These are phyloP conservation scores for Orius laevigatus DNA, from an alignment of 1,140 invertebrate species.

Conservation along the genomic window DNA sequence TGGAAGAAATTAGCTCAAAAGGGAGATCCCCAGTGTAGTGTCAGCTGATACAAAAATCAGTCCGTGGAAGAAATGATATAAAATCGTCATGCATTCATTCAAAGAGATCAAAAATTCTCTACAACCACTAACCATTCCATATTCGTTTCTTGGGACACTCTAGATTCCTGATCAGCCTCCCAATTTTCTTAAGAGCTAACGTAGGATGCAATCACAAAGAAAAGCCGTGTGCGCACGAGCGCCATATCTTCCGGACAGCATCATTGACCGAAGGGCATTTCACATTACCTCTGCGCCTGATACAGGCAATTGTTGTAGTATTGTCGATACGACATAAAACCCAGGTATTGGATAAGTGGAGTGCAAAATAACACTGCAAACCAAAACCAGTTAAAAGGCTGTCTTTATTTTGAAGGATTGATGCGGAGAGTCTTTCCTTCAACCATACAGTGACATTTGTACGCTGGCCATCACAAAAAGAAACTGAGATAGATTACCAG, in stretches of 20 bases:
- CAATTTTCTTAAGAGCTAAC: background rate
- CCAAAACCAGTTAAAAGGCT: background rate
- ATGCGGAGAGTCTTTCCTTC: background rate
- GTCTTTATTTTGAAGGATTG: background rate
- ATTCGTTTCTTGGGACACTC: background rate
- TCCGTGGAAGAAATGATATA: too few relatives aligned
- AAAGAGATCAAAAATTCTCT: too few relatives aligned
- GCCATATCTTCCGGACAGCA: background rate
- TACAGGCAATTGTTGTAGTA: background rate
- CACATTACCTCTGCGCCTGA: background rate
- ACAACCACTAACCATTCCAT: background rate
- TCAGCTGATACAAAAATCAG: too few relatives aligned
- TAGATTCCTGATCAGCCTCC: background rate
- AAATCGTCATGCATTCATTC: too few relatives aligned
- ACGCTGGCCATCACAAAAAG: background rate
- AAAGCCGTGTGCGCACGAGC: background rate
- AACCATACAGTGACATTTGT: background rate
- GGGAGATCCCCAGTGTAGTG: too few relatives aligned
- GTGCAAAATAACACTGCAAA: background rate
- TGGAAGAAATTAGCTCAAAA: background rate
- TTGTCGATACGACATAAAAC: background rate
- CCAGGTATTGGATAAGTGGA: background rate
- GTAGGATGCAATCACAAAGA: background rate
- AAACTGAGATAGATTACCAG: too few relatives aligned
- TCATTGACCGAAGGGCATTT: background rate